Base-by-base conservation (phyloP, 2,113 vertebrate species). In the Salvator merianae region DNA sequence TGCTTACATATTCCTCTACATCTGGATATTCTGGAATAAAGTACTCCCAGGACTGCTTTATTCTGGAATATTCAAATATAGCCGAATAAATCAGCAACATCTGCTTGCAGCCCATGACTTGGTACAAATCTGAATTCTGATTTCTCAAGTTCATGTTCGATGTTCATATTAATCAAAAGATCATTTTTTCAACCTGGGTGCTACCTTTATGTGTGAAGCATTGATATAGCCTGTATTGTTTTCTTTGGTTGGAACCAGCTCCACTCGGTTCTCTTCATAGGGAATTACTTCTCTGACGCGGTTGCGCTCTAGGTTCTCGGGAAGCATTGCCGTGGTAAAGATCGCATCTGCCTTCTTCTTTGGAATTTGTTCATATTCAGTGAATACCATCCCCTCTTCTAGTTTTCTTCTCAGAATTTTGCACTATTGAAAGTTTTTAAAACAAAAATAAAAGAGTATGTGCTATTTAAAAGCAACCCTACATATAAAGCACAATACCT, bases 191-290 rank as follows among this genome's bases (percentile, higher is more conserved):
- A n/a, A 13, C 18, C 55, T 59, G 14, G 16, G 16, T 36, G 28
- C 22, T 90, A 98, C 98, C 98, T 97, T 98, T 90, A 99, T 95
- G 77, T 99, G 98, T 2, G 98, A 99, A 84, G 98, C 98, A 0
- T 99, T 99, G 85, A 99, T 98, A 94, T 98, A 99, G 82, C 98
- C 98, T 0, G 97, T 97, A 76, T 97, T 98, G 83, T 99, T 99
- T 89, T 99, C 98, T 95, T 99, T 99, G 96, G 98, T 98, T 0
- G 98, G 98, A 18, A 98, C 97, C 20, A 99, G 96, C 93, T 98
- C 97, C 1, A 99, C 97, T 5, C 98, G 93, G 63, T 99, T 99
- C 92, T 99, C 97, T 87, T 99, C 98, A 0, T 99, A 99, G 1
- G 98, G 98, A 69, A 99, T 80, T 0, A 98, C 97, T 73, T 99